phyloP scores from a whole-genome alignment of 2,888 invertebrate genomes.

The Drosophila limbata region DNA sequence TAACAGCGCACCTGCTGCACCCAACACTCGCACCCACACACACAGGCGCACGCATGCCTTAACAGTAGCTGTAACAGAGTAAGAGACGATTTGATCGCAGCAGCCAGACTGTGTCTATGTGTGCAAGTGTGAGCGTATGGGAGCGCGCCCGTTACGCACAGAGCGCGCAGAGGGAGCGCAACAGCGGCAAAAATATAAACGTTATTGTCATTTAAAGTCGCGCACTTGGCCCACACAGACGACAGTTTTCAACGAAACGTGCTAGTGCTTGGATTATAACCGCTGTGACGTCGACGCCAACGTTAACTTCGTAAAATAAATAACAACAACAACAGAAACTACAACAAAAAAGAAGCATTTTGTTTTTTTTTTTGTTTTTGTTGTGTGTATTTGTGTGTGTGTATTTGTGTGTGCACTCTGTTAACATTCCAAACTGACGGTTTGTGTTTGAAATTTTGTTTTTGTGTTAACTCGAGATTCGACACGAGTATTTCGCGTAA shows the following conservation, averaged over 20 bases:
- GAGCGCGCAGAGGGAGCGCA: constrained; percentile 46
- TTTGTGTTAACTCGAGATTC: constrained; percentile 3
- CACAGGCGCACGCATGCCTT: constrained; percentile 15
- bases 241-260: constrained; percentile 72
- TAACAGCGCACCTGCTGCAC: constrained; percentile 59
- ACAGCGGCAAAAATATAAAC: constrained; percentile 43
- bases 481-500: constrained; percentile 26
- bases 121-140: constrained; percentile 30
- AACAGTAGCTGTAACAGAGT: constrained; percentile 41
- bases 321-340: neutral
- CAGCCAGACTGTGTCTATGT: constrained; percentile 29
- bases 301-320: constrained; percentile 9
- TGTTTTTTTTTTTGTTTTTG: constrained; percentile 8
- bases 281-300: constrained; percentile 21
- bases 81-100: constrained; percentile 49
- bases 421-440: constrained; percentile 7
- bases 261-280: constrained; percentile 57
- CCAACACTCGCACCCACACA: constrained; percentile 18
- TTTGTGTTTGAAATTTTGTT: constrained; percentile 17
- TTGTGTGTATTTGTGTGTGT: constrained; percentile 12
- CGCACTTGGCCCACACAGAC: constrained; percentile 68
- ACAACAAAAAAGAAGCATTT: constrained; percentile 9
- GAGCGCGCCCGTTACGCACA: constrained; percentile 38
- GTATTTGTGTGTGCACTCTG: constrained; percentile 18
- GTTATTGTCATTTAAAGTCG: constrained; percentile 63